A percentile compares a stretch with the other conserved stretches of the same genome.
Evolutionary conservation across 2,113 vertebrate species (phyloP).

Genomic region (Nansenia antarctica): DNA sequence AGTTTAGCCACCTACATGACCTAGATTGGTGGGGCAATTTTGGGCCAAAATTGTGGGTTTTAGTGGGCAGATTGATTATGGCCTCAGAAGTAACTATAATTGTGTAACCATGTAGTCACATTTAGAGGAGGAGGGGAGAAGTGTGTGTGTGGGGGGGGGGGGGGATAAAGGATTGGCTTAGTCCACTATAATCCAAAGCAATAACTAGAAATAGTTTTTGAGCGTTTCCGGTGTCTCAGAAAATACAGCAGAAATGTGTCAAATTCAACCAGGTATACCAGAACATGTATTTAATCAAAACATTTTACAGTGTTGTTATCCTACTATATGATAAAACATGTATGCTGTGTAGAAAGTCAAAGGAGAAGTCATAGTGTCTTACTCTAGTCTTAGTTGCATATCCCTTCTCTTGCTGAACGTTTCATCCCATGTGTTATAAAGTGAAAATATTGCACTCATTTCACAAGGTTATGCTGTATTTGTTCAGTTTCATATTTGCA

Average conservation of each 20-base stretch:
- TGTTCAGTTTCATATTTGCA: conserved; percentile 42
- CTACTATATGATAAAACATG: conserved; percentile 27
- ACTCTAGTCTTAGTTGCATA: conserved; percentile 12
- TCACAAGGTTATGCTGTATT: background rate
- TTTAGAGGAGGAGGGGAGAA: background rate
- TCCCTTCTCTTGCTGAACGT: conserved; percentile 9
- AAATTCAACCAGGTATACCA: conserved; percentile 8
- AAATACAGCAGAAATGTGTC: conserved; percentile 14
- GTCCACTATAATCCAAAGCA: conserved; percentile 9
- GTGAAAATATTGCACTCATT: conserved; percentile 6
- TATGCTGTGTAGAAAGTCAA: conserved; percentile 33
- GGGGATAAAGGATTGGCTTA: background rate
- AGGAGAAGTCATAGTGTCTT: conserved; percentile 21
- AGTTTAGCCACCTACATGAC: background rate
- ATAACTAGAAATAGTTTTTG: conserved; percentile 1
- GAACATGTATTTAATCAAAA: conserved; percentile 31
- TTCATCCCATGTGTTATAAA: conserved; percentile 23
- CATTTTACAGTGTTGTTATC: conserved; percentile 29
- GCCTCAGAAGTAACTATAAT: background rate
- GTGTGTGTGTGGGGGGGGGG: too few relatives aligned
- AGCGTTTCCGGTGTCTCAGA: background rate
- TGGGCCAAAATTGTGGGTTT: background rate
- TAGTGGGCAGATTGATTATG: background rate
- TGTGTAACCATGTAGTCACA: background rate
- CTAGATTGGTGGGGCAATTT: background rate